Evolutionary conservation across 1,140 invertebrate species (phyloP).

Genomic region (Himalopsyche phryganea): DNA sequence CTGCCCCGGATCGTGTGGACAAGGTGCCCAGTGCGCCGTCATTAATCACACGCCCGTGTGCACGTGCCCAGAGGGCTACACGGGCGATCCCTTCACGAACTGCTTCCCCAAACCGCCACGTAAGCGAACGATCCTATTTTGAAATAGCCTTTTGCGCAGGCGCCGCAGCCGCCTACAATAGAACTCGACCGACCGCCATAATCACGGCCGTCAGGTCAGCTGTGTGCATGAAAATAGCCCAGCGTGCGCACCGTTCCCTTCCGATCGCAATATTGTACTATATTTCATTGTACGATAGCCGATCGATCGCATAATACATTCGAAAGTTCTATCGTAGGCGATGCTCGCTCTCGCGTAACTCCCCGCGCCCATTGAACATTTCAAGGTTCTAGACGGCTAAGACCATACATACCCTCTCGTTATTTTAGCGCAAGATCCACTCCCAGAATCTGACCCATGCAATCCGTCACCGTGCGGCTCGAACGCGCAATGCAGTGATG

Average conservation of each 20-base stretch:
- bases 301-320: conserved; percentile 65
- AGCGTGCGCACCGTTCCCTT: no score
- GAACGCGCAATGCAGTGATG: conserved; percentile 59
- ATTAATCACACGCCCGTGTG: conserved; percentile 71
- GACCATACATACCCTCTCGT: conserved; percentile 38
- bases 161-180: no score
- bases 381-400: no score
- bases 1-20: conserved; percentile 72
- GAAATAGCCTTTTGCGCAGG: conserved; percentile 53
- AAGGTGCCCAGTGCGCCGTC: conserved; percentile 71
- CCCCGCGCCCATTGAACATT: not conserved
- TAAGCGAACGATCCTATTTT: conserved; percentile 6
- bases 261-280: no score
- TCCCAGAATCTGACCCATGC: conserved; percentile 52
- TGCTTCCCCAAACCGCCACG: conserved; percentile 47
- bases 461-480: conserved; percentile 67
- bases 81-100: conserved; percentile 66
- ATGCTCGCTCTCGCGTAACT: conserved; percentile 37
- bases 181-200: conserved; percentile 57
- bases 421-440: conserved; percentile 50
- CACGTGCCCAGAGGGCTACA: conserved; percentile 63
- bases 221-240: no score
- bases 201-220: conserved; percentile 65
- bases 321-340: conserved; percentile 56
- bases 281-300: no score